Conservation (phyloP, 1,140 invertebrate species). For the Ceratoteleas bidentatus region DNA sequence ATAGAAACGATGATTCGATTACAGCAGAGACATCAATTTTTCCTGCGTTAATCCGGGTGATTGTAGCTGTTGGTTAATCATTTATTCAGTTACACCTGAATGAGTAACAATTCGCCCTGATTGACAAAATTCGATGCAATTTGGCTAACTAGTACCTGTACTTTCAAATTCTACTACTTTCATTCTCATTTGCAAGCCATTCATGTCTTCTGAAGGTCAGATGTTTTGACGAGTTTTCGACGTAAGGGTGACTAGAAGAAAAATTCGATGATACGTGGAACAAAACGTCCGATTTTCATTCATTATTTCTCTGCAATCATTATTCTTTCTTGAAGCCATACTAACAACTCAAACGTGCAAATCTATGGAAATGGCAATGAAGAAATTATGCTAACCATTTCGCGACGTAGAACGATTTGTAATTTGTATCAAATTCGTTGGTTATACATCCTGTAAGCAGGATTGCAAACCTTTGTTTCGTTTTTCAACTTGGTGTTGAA, state of each 20-base stretch:
- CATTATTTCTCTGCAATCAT: conserved; percentile 15
- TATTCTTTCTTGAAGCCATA: conserved; percentile 21
- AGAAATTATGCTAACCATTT: conserved; percentile 36
- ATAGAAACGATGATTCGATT: conserved; percentile 11
- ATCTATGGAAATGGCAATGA: conserved; percentile 5
- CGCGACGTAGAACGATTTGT: neutral
- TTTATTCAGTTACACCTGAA: no score
- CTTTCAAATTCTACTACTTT: no score
- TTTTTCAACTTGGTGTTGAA: no score
- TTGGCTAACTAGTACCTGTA: conserved; percentile 5
- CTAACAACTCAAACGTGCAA: conserved; percentile 31
- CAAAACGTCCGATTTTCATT: conserved; percentile 18
- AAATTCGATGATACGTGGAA: no score
- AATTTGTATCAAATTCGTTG: no score
- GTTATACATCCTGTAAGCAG: no score
- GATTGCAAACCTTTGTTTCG: no score
- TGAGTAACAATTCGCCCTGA: neutral
- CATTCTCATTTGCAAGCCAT: no score
- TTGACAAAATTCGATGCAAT: conserved; percentile 3
- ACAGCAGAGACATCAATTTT: neutral
- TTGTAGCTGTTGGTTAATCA: neutral
- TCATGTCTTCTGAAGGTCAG: neutral
- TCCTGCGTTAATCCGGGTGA: conserved; percentile 19
- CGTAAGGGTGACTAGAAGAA: neutral
- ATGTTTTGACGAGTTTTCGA: conserved; percentile 2